A percentile compares a stretch with the other conserved stretches of the same genome.
These are phyloP conservation scores for Halichoerus grypus DNA, from an alignment of 2,113 vertebrate genomes.

Conservation along the genomic window DNA sequence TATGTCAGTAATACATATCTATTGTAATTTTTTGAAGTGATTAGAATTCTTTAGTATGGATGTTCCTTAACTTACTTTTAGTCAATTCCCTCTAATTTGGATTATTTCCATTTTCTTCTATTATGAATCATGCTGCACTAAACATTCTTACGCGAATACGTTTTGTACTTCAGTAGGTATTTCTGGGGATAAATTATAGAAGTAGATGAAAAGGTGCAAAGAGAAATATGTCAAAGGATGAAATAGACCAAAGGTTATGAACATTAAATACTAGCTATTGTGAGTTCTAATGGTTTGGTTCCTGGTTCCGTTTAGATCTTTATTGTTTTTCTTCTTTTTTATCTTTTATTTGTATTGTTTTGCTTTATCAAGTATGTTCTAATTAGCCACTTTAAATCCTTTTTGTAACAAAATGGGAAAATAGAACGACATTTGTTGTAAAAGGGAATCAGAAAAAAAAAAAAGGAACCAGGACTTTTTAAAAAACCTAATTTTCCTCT, in stretches of 20 bases:
- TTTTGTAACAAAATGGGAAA: constrained; percentile 9
- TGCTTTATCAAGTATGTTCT: constrained; percentile 5
- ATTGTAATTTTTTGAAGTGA: neutral
- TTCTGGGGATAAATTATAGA: neutral
- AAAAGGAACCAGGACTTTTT: neutral
- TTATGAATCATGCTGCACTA: neutral
- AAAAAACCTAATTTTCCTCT: neutral
- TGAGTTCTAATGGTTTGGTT: neutral
- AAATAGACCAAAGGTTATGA: neutral
- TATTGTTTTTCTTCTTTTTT: neutral
- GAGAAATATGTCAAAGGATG: neutral
- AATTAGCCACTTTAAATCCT: neutral
- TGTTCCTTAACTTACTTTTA: constrained; percentile 14
- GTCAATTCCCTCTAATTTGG: neutral
- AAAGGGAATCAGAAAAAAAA: neutral
- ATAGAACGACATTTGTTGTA: neutral
- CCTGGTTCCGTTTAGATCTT: neutral
- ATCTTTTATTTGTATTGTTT: constrained; percentile 32
- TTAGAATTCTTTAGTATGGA: neutral
- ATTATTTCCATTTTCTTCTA: neutral
- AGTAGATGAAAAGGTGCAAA: neutral
- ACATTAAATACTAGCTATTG: neutral
- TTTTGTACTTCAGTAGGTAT: neutral
- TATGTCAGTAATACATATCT: neutral
- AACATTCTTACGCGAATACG: neutral